A percentile compares a stretch with the other conserved stretches of the same genome.
Conservation (phyloP, 2,113 vertebrate species). For the Holacanthus passer region DNA sequence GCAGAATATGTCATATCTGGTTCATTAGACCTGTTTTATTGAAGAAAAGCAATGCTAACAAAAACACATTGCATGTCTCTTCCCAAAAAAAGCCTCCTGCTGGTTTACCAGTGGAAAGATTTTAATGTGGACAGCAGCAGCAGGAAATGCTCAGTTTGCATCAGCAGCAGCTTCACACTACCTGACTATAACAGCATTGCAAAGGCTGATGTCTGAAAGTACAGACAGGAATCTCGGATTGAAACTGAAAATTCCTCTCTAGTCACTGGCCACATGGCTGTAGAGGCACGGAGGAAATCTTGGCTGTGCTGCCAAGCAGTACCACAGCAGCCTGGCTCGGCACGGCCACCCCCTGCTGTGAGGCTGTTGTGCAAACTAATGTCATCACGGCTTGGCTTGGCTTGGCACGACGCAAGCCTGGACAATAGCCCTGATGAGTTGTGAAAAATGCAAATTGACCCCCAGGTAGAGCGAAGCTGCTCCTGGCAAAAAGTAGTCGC, state of each 20-base stretch:
- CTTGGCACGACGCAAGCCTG: slow-evolving; percentile 6
- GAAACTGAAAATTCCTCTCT: neutral
- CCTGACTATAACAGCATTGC: neutral
- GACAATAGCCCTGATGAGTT: slow-evolving; percentile 51
- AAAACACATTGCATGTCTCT: neutral
- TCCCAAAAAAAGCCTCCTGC: neutral
- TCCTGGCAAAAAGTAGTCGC: slow-evolving; percentile 14
- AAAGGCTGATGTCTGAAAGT: neutral
- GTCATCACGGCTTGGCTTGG: neutral
- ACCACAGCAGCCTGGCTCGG: neutral
- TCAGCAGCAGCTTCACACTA: neutral
- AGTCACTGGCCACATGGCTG: neutral
- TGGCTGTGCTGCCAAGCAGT: neutral
- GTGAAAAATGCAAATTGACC: slow-evolving; percentile 58
- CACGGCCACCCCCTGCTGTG: neutral
- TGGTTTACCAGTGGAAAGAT: neutral
- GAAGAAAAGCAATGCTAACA: neutral
- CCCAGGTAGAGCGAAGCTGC: slow-evolving; percentile 15
- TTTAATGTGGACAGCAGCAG: neutral
- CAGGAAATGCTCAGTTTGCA: neutral
- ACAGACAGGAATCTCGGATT: neutral
- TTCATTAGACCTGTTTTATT: neutral
- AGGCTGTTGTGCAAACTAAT: slow-evolving; percentile 1
- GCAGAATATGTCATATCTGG: neutral
- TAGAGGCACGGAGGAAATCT: neutral